These are phyloP conservation scores for Listronotus oregonensis DNA, from an alignment of 1,140 invertebrate species.

Conservation along the genomic window DNA sequence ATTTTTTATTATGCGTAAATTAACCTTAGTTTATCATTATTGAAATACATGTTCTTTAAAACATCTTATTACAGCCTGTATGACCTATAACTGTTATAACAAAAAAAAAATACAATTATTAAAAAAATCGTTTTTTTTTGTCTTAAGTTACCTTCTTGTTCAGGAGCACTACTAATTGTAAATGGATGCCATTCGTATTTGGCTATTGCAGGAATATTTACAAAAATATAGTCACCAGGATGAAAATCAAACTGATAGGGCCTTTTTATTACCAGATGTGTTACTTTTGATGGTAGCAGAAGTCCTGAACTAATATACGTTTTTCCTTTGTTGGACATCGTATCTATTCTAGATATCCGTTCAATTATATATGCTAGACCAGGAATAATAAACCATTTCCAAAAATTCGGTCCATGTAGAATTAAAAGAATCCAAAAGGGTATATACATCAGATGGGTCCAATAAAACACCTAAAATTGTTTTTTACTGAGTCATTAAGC, in stretches of 20 bases:
- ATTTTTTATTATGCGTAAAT: no score
- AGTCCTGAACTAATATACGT: conserved; percentile 86
- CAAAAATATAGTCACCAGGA: conserved; percentile 93
- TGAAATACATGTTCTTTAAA: no score
- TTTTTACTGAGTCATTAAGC: no score
- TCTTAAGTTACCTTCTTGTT: conserved; percentile 76
- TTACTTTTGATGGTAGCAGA: conserved; percentile 83
- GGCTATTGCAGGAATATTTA: conserved; percentile 91
- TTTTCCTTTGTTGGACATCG: conserved; percentile 73
- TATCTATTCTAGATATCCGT: conserved; percentile 67
- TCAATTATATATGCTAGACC: conserved; percentile 82
- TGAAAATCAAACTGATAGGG: conserved; percentile 86
- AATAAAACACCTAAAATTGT: conserved; percentile 83
- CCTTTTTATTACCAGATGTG: conserved; percentile 83
- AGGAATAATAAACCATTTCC: conserved; percentile 92
- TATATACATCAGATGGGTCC: conserved; percentile 90
- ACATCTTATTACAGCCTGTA: no score
- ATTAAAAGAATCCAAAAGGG: conserved; percentile 87
- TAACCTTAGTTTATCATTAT: no score
- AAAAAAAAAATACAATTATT: no score
- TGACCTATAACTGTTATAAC: no score
- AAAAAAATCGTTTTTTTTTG: no score
- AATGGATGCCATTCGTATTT: conserved; percentile 97
- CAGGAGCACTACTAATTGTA: conserved; percentile 93
- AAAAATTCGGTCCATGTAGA: conserved; percentile 90